Percentiles rank a stretch among this genome's conserved stretches.
Conservation (phyloP, 2,797 vertebrate species). For the Lindbergichthys nudifrons region DNA sequence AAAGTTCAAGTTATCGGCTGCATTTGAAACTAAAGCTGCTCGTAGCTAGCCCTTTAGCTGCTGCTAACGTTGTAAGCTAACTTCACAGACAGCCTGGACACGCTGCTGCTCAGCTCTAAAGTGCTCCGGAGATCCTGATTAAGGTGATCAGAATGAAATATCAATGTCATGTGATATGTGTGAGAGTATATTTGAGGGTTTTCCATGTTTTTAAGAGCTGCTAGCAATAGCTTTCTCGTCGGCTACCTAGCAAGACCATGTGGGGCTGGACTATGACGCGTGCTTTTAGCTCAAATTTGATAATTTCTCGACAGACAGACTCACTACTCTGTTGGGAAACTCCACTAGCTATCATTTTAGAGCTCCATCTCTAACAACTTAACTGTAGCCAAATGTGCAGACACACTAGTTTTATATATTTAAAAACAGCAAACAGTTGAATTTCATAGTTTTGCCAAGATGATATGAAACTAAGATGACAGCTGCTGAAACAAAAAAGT, state of each 20-base stretch:
- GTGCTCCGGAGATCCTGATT: neutral
- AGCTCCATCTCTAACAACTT: neutral
- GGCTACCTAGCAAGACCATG: neutral
- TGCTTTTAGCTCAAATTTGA: neutral
- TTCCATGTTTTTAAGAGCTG: neutral
- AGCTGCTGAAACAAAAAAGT: neutral
- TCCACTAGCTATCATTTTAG: neutral
- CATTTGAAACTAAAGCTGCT: neutral
- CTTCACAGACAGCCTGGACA: neutral
- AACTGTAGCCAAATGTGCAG: too few relatives aligned
- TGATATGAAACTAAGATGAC: neutral
- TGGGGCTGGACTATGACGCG: neutral
- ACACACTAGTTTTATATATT: neutral
- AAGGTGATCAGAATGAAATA: constrained; percentile 15
- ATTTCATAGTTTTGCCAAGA: neutral
- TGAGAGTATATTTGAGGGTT: neutral
- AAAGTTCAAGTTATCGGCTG: neutral
- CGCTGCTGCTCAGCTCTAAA: constrained; percentile 1
- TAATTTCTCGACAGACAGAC: neutral
- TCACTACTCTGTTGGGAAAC: neutral
- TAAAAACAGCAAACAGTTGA: neutral
- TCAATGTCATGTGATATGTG: neutral
- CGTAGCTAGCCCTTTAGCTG: neutral
- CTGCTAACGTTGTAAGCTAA: neutral
- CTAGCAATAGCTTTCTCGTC: neutral